Base-by-base conservation (phyloP, 1,140 invertebrate genomes). In the Xylocopa sonorina region DNA sequence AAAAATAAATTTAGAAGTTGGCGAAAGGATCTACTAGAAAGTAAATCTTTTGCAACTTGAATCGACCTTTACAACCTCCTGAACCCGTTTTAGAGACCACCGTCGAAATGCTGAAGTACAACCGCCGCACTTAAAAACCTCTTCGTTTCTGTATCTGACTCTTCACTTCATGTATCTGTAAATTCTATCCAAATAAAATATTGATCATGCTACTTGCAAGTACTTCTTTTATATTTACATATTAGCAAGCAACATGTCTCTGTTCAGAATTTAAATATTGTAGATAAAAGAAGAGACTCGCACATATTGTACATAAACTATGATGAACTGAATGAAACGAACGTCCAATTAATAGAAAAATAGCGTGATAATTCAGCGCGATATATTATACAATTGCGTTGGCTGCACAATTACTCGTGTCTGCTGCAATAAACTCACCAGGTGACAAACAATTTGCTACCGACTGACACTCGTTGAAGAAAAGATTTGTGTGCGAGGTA, bases 391-490 rank as follows among this genome's bases (percentile, higher is more conserved):
- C 6, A 14, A 34, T n/a, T 10, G 12, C 1, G 21, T 7, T 1
- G 27, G n/a, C 21, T 16, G 18, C 48, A 51, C 46, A 50, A 50
- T 63, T 38, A 43, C n/a, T 51, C 0, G n/a, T 27, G 16, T 21
- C 21, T 34, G 1, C 1, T 5, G 12, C 5, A 29, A 51, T 66
- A 32, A 53, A 57, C 7, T 27, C 27, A 32, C 9, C 21, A 32
- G 24, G 18, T 68, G 55, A 51, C 12, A 50, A 55, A 76, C 34
- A 48, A 82, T 55, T 63, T 68, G 75, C 53, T 46, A 75, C 68
- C 3, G 48, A 63, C 16, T 41, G 53, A 60, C 34, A 18, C 12
- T 27, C 7, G 18, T 41, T 32, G 50, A n/a, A 21, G 16, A 32
- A 62, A 34, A 58, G n/a, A 62, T 51, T 48, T 24, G 24, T 16